Percentiles rank a stretch among this genome's conserved stretches.
Evolutionary conservation across 2,797 vertebrate genomes (phyloP).

Genomic region (Megaceryle alcyon): DNA sequence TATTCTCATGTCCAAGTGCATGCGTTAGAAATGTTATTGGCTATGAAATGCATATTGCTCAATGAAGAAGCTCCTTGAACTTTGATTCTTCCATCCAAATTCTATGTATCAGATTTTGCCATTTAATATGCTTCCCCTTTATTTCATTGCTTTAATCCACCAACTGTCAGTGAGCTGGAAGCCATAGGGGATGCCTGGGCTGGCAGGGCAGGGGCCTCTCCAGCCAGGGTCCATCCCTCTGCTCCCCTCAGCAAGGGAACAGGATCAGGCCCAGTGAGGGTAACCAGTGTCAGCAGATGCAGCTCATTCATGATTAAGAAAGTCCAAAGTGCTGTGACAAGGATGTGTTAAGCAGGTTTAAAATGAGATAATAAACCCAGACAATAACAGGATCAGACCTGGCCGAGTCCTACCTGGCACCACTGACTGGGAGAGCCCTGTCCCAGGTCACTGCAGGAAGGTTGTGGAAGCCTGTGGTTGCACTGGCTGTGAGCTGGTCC

Average conservation of each 20-base stretch:
- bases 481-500: neutral
- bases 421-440: no score
- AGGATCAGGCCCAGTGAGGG: neutral
- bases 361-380: no score
- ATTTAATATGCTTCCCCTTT: neutral
- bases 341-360: no score
- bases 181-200: neutral
- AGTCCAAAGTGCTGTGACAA: neutral
- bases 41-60: neutral
- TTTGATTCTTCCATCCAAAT: neutral
- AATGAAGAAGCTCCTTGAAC: neutral
- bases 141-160: neutral
- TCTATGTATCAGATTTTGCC: neutral
- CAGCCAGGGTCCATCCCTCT: neutral
- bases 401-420: neutral
- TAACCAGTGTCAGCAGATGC: neutral
- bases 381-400: no score
- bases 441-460: neutral
- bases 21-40: accelerated
- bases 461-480: no score
- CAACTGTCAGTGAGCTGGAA: neutral
- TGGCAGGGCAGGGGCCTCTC: neutral
- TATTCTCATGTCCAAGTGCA: neutral
- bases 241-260: accelerated
- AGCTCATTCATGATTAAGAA: neutral